These are phyloP conservation scores for Carterocephalus palaemon DNA, from an alignment of 2,888 invertebrate species.

Conservation along the genomic window DNA sequence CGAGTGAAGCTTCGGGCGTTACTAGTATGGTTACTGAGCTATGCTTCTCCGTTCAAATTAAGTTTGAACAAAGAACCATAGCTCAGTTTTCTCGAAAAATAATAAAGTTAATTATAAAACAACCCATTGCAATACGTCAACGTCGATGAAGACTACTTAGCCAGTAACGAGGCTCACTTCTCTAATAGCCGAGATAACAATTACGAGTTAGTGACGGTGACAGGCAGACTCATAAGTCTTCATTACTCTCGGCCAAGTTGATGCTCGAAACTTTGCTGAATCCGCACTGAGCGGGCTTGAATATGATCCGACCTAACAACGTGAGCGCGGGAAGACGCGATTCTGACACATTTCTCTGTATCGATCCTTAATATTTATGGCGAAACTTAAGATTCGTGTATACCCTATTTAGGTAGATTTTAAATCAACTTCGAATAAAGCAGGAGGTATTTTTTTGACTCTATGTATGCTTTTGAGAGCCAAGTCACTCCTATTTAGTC, in stretches of 20 bases:
- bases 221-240: constrained; percentile 73
- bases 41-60: too few species aligned
- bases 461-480: too few species aligned
- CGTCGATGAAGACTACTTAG: constrained; percentile 32
- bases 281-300: constrained; percentile 45
- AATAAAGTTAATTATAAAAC: constrained; percentile 37
- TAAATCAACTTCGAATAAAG: too few species aligned
- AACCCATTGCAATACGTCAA: constrained; percentile 33
- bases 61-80: background rate
- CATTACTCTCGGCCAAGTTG: constrained; percentile 58
- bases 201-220: constrained; percentile 46
- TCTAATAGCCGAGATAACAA: constrained; percentile 57
- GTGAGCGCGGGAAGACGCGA: too few species aligned
- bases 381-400: background rate
- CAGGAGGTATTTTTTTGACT: too few species aligned
- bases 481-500: too few species aligned
- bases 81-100: constrained; percentile 7
- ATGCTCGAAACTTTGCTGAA: constrained; percentile 57
- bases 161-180: constrained; percentile 31
- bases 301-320: constrained; percentile 39
- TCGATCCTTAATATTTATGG: constrained; percentile 4
- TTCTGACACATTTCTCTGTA: too few species aligned
- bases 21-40: too few species aligned
- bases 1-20: too few species aligned
- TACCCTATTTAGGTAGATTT: too few species aligned